Evolutionary conservation across 2,113 vertebrate species (phyloP), one percentile per base, ranked within the genome.

Genomic region (Catharus fuscescens): DNA sequence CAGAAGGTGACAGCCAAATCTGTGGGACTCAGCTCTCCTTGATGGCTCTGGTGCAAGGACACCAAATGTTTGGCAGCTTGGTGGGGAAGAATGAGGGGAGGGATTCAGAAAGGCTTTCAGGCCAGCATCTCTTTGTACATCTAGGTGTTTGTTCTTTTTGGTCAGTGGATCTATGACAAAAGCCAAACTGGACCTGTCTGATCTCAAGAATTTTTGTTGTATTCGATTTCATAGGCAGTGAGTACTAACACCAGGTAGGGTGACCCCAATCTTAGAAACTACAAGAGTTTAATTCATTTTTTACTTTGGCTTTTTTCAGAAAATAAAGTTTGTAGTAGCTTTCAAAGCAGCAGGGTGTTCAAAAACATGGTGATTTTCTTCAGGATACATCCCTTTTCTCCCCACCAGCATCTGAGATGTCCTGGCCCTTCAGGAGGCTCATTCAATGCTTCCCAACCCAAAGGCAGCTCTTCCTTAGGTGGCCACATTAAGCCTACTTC

Each of bases 61-160:
- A 29, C 4, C 1, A 20, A 31, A 3, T 0, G 1, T 34, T 54
- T 32, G 31, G 23, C 14, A 54, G 0, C 15, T 57, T 4, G 6
- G 18, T 0, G 3, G 23, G 42, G 31, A 67, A 64, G 47, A 23
- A 45, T 0, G 0, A 42, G 26, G 12, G 4, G n/a, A 74, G 9
- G 11, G 29, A 64, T 28, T 32, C 26, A 24, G 26, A 32, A 62
- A 65, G 4, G 16, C 9, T 85, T 74, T 59, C 19, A 62, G 44
- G 17, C 28, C 28, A 72, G 4, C 10, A 42, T 17, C 28, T 74
- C 29, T 81, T 57, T 4, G 4, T n/a, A 38, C 47, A 42, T 62
- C 48, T 81, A 19, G 7, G 12, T 62, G 15, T 52, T 72, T 59
- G 7, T 11, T 86, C 25, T 71, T 15, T 66, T 73, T 70, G n/a